Conservation (phyloP, 2,888 invertebrate species). For the Graphium colonna region DNA sequence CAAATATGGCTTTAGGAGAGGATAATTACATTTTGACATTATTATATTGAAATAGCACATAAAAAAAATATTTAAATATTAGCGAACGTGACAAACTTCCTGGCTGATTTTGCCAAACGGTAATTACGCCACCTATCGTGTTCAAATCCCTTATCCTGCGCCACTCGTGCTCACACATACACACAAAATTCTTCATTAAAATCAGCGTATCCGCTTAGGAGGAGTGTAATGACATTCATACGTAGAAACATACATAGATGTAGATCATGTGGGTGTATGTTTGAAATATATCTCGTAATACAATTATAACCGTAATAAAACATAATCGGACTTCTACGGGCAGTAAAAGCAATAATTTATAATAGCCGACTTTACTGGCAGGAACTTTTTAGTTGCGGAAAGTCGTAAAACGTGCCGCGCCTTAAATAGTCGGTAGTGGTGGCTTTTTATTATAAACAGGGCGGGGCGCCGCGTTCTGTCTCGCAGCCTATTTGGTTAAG, state of each 20-base stretch:
- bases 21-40: too few relatives aligned
- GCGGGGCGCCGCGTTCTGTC: constrained; percentile 51
- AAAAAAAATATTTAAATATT: too few relatives aligned
- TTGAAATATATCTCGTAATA: background rate
- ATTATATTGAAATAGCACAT: too few relatives aligned
- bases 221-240: background rate
- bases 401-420: constrained; percentile 29
- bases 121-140: too few relatives aligned
- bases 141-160: too few relatives aligned
- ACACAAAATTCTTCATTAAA: background rate
- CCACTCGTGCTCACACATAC: too few relatives aligned
- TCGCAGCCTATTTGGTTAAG: constrained; percentile 30
- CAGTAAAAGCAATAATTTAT: constrained; percentile 13
- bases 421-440: constrained; percentile 50
- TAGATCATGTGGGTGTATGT: background rate
- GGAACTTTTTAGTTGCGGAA: constrained; percentile 23
- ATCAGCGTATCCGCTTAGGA: background rate
- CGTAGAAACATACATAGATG: background rate
- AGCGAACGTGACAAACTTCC: too few relatives aligned
- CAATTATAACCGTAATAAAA: constrained; percentile 2
- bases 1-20: too few relatives aligned
- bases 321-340: constrained; percentile 3
- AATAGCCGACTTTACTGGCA: constrained; percentile 13
- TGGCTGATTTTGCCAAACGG: too few relatives aligned
- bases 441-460: constrained; percentile 38